Percentiles rank a stretch among this genome's conserved stretches.
Evolutionary conservation across 2,888 invertebrate species (phyloP).

Genomic region (Zele albiditarsus): DNA sequence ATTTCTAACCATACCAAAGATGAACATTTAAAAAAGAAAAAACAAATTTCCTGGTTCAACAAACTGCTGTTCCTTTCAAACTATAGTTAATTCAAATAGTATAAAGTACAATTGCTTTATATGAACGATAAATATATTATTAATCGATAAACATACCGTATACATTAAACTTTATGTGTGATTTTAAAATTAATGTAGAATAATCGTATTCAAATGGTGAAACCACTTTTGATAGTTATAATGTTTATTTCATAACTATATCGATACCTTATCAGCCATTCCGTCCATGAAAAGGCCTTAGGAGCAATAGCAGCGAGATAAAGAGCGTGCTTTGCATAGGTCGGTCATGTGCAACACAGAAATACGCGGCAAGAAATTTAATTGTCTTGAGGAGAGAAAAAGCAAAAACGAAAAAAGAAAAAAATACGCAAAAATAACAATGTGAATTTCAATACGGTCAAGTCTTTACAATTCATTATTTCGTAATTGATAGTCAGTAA

Average conservation of each 20-base stretch:
- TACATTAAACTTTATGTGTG: background rate
- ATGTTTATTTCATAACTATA: constrained; percentile 44
- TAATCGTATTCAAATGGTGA: constrained; percentile 1
- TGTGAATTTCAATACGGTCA: background rate
- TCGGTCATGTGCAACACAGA: constrained; percentile 52
- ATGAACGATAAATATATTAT: background rate
- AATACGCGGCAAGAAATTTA: constrained; percentile 25
- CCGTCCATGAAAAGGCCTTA: constrained; percentile 70
- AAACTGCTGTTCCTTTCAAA: too few relatives aligned
- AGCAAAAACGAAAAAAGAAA: constrained; percentile 28
- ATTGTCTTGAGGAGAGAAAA: constrained; percentile 25
- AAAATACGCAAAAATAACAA: background rate
- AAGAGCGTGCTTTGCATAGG: constrained; percentile 62
- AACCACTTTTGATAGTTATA: background rate
- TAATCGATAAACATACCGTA: constrained; percentile 5
- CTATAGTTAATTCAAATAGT: background rate
- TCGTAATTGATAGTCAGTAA: background rate
- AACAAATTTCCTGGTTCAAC: background rate
- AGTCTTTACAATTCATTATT: background rate
- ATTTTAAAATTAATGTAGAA: background rate
- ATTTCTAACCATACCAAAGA: too few relatives aligned
- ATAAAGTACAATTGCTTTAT: background rate
- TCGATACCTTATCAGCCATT: constrained; percentile 66
- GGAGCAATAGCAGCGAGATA: constrained; percentile 55
- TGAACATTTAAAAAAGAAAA: background rate